Evolutionary conservation across 2,888 invertebrate genomes (phyloP).

Genomic region (Cheilosia scutellata): DNA sequence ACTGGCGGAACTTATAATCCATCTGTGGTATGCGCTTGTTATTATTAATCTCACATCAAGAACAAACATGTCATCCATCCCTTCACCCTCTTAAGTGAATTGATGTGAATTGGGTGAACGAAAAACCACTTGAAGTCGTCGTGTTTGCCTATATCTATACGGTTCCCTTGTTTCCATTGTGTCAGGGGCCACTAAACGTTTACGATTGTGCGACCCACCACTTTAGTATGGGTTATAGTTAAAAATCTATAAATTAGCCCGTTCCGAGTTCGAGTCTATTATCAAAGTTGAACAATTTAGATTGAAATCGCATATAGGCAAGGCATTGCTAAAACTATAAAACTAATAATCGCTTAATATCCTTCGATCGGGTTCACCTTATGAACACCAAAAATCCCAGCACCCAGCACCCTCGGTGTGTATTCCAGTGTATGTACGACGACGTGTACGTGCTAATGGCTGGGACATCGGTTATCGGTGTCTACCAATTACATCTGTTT

Average conservation of each 20-base stretch:
- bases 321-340: conserved; percentile 60
- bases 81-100: conserved; percentile 67
- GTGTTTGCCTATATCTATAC: neutral
- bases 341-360: conserved; percentile 70
- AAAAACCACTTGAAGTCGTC: conserved; percentile 65
- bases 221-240: conserved; percentile 45
- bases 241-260: conserved; percentile 67
- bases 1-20: neutral
- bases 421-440: conserved; percentile 6
- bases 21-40: conserved; percentile 48
- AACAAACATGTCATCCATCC: conserved; percentile 75
- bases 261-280: conserved; percentile 43
- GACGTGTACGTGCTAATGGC: conserved; percentile 62
- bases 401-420: neutral
- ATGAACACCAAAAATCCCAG: conserved; percentile 9
- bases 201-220: conserved; percentile 23
- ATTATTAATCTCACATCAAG: conserved; percentile 63
- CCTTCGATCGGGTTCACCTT: conserved; percentile 66
- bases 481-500: conserved; percentile 66
- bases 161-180: conserved; percentile 42
- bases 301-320: conserved; percentile 51
- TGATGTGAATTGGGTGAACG: conserved; percentile 62
- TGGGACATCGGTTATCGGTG: conserved; percentile 66
- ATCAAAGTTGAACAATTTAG: conserved; percentile 63
- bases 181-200: conserved; percentile 12